Evolutionary conservation across 1,140 invertebrate species (phyloP), one percentile per base, ranked within the genome.

Genomic region (Antheraea pernyi): DNA sequence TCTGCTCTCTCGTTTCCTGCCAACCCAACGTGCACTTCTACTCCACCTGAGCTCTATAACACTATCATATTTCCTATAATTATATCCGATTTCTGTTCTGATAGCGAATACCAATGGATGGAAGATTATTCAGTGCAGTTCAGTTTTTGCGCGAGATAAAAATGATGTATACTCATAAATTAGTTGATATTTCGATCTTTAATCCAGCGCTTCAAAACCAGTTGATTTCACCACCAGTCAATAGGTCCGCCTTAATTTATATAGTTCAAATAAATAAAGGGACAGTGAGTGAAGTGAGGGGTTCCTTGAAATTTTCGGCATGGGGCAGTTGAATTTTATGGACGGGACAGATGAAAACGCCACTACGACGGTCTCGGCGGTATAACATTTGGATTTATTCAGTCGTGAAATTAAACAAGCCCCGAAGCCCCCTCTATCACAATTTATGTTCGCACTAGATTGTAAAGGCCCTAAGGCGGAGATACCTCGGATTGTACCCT

Each of bases 391-490:
- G 86, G 84, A 91, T 86, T 90, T 91, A 90, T 90, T 90, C 86
- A 90, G 82, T 83, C 88, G 88, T 91, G 89, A 91, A 91, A 91
- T 91, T 91, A 90, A 88, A 88, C 88, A 88, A 87, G 84, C 79
- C 83, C 83, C 81, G 69, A 65, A 74, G 79, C 83, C 70, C 78
- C 76, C 81, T 81, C 84, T 86, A 88, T 91, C 82, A 88, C 84
- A 90, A 87, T 91, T 90, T 87, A 91, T 86, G 86, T 88, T 88
- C 84, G 76, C 85, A 89, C 86, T 89, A 88, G 82, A 84, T 85
- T 85, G 80, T 84, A 81, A 84, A 83, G 80, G 82, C 79, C 81
- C 78, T 69, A 71, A 75, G 71, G 70, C 73, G 72, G 77, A 74
- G 79, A 81, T 83, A 83, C 82, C 76, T 78, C 70, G 68, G 73